Evolutionary conservation across 2,888 invertebrate species (phyloP).

Genomic region (Meandrusa payeni): DNA sequence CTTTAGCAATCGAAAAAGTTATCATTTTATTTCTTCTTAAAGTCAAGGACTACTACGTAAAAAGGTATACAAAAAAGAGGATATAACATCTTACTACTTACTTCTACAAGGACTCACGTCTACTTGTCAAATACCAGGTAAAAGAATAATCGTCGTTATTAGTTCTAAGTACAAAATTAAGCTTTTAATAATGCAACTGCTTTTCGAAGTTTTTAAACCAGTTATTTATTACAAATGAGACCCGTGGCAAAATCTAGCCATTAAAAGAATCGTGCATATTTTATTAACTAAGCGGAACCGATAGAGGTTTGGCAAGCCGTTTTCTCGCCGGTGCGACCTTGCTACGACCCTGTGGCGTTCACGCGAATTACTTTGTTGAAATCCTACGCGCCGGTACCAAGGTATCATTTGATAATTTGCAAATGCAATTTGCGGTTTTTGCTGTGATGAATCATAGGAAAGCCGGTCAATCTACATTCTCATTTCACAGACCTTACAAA

Average conservation of each 20-base stretch:
- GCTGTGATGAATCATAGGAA: conserved; percentile 1
- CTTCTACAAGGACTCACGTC: too few species aligned
- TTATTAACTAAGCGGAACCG: conserved; percentile 22
- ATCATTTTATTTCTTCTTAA: too few species aligned
- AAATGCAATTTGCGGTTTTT: conserved; percentile 1
- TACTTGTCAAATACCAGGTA: too few species aligned
- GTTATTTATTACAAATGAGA: not conserved
- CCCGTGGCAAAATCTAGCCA: not conserved
- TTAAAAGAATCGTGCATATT: conserved; percentile 17
- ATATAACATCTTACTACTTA: too few species aligned
- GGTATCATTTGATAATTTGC: conserved; percentile 14
- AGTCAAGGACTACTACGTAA: too few species aligned
- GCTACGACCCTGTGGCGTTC: conserved; percentile 22
- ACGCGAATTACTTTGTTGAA: conserved; percentile 15
- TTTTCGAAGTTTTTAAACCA: not conserved
- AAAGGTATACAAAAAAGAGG: too few species aligned
- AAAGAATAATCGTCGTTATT: too few species aligned
- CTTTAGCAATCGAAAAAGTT: too few species aligned
- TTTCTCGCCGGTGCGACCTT: conserved; percentile 24
- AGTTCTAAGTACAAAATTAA: too few species aligned
- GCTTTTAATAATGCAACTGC: too few species aligned
- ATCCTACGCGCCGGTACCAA: conserved; percentile 8
- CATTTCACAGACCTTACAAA: too few species aligned
- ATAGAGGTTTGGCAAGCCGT: conserved; percentile 22
- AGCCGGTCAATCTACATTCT: too few species aligned